Conservation (phyloP, 2,888 invertebrate genomes). For the Acleris cristana region DNA sequence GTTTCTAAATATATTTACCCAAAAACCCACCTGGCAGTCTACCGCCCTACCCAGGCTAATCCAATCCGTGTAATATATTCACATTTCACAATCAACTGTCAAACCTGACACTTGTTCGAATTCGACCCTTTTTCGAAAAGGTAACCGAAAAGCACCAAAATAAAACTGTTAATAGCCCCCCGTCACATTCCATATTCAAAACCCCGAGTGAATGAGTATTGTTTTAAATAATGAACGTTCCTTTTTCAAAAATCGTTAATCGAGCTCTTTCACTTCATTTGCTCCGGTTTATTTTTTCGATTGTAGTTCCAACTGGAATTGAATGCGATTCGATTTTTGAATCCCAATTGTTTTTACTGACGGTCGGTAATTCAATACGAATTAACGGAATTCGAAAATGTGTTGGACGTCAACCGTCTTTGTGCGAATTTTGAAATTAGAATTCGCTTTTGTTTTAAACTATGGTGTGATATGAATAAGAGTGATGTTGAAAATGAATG, state of each 20-base stretch:
- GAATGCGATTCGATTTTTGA: constrained; percentile 67
- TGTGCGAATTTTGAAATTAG: constrained; percentile 36
- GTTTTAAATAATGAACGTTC: constrained; percentile 78
- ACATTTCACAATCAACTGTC: constrained; percentile 29
- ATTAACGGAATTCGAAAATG: constrained; percentile 73
- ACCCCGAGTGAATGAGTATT: constrained; percentile 71
- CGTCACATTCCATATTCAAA: constrained; percentile 79
- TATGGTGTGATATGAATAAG: constrained; percentile 28
- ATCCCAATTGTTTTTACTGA: constrained; percentile 64
- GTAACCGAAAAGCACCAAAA: constrained; percentile 64
- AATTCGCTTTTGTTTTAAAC: constrained; percentile 16
- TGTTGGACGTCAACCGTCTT: constrained; percentile 39
- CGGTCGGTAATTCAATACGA: constrained; percentile 79
- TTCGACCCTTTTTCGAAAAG: constrained; percentile 45
- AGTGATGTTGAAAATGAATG: constrained; percentile 16
- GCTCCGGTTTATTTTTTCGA: constrained; percentile 54
- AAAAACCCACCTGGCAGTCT: not conserved
- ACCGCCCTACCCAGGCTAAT: not conserved
- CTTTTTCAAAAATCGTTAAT: constrained; percentile 73
- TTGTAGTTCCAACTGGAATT: constrained; percentile 61
- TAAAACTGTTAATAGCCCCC: constrained; percentile 70
- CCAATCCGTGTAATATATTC: constrained; percentile 6
- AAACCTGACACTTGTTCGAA: constrained; percentile 37
- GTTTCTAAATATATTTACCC: not conserved
- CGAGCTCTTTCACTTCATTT: constrained; percentile 80